Conservation (phyloP, 2,888 invertebrate genomes). For the Cheilosia soror region DNA sequence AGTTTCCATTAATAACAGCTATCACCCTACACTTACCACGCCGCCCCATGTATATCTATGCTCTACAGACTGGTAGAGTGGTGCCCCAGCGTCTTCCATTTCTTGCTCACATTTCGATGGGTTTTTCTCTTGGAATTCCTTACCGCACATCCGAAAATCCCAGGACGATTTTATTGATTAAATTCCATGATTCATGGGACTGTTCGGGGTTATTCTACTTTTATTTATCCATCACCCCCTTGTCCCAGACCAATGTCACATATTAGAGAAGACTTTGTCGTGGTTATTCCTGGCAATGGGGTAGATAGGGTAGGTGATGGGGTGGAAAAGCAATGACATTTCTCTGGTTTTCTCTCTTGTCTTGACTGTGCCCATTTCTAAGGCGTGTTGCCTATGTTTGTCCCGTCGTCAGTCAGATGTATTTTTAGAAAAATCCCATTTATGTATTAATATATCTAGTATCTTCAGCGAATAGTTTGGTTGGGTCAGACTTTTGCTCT, state of each 20-base stretch:
- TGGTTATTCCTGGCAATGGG: background rate
- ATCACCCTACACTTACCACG: conserved; percentile 37
- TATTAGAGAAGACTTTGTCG: conserved; percentile 18
- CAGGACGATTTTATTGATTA: conserved; percentile 73
- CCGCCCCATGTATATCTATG: background rate
- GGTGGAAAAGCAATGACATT: conserved; percentile 17
- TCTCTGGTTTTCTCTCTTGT: background rate
- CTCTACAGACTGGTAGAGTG: background rate
- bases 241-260: background rate
- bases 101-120: conserved; percentile 55
- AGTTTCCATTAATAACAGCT: conserved; percentile 49
- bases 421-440: conserved; percentile 34
- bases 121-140: conserved; percentile 52
- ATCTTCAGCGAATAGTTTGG: background rate
- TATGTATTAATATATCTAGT: conserved; percentile 19
- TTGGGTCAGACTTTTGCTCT: conserved; percentile 6
- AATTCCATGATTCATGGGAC: conserved; percentile 72
- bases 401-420: conserved; percentile 5
- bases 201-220: conserved; percentile 48
- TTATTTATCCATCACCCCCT: conserved; percentile 18
- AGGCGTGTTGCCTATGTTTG: conserved; percentile 10
- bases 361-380: conserved; percentile 14
- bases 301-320: background rate
- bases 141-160: conserved; percentile 58
- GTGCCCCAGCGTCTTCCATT: conserved; percentile 11